A percentile compares a stretch with the other conserved stretches of the same genome.
Conservation (phyloP, 2,888 invertebrate species). For the Drosophila monieri region DNA sequence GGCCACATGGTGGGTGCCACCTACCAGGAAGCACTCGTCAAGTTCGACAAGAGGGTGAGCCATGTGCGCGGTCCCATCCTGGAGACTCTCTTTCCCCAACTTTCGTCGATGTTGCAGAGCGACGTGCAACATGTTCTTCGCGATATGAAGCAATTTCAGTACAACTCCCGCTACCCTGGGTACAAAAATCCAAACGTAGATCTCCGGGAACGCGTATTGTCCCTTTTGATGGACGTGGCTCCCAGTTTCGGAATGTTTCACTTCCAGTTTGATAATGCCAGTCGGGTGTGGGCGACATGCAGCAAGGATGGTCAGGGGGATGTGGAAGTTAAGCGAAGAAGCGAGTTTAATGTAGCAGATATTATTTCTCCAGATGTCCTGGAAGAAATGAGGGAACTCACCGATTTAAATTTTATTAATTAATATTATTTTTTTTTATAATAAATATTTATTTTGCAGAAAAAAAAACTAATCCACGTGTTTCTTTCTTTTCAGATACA, state of each 20-base stretch:
- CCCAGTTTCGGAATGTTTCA: slow-evolving; percentile 47
- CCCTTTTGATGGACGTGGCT: slow-evolving; percentile 44
- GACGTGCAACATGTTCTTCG: slow-evolving; percentile 48
- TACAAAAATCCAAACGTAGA: slow-evolving; percentile 26
- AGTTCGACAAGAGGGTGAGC: slow-evolving; percentile 28
- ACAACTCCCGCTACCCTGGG: slow-evolving; percentile 14
- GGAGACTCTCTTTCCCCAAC: slow-evolving; percentile 43
- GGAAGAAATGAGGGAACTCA: slow-evolving; percentile 46
- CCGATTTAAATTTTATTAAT: background rate
- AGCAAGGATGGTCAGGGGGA: slow-evolving; percentile 5
- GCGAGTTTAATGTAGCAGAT: slow-evolving; percentile 24
- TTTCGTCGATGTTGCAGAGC: slow-evolving; percentile 18
- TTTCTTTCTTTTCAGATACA: slow-evolving; percentile 51
- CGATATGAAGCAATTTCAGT: slow-evolving; percentile 49
- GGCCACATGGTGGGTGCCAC: slow-evolving; percentile 35
- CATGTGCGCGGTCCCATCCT: slow-evolving; percentile 50
- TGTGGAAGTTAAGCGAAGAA: background rate
- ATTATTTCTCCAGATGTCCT: slow-evolving; percentile 48
- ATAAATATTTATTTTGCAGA: background rate
- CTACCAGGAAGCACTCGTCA: slow-evolving; percentile 55
- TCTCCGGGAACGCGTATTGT: slow-evolving; percentile 50
- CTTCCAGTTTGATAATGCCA: slow-evolving; percentile 44
- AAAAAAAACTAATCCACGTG: slow-evolving; percentile 5
- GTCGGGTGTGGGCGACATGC: slow-evolving; percentile 51
- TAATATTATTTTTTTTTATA: slow-evolving; percentile 1